Conservation (phyloP, 2,888 invertebrate species). For the Eurytoma adleriae region DNA sequence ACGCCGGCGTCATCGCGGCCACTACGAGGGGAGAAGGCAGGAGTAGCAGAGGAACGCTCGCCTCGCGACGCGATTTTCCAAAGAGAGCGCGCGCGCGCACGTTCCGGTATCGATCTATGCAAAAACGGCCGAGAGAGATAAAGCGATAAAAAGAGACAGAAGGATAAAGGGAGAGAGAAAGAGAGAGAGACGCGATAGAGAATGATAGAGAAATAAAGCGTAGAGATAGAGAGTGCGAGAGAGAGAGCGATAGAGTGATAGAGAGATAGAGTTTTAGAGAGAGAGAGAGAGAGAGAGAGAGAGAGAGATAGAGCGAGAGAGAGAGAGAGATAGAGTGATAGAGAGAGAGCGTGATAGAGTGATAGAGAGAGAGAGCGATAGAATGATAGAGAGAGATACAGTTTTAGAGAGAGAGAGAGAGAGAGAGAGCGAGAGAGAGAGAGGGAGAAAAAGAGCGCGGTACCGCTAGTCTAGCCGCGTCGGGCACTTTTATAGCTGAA, state of each 20-base stretch:
- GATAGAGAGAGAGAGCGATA: background rate
- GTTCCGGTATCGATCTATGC: conserved; percentile 6
- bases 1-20: background rate
- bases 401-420: too few species aligned
- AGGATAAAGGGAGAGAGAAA: background rate
- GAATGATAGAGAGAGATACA: too few species aligned
- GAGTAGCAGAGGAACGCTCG: background rate
- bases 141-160: background rate
- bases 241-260: background rate
- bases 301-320: background rate
- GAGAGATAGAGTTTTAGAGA: too few species aligned
- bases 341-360: too few species aligned
- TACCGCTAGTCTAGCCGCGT: too few species aligned
- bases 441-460: too few species aligned
- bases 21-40: background rate
- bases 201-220: too few species aligned
- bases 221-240: too few species aligned
- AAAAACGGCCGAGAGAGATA: background rate
- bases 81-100: background rate
- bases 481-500: too few species aligned
- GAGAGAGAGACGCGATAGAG: background rate
- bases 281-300: too few species aligned
- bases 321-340: too few species aligned
- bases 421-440: background rate
- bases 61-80: background rate